Percentiles rank a stretch among this genome's conserved stretches.
Conservation (phyloP, 2,113 vertebrate species). For the Phylloscopus whistleri region DNA sequence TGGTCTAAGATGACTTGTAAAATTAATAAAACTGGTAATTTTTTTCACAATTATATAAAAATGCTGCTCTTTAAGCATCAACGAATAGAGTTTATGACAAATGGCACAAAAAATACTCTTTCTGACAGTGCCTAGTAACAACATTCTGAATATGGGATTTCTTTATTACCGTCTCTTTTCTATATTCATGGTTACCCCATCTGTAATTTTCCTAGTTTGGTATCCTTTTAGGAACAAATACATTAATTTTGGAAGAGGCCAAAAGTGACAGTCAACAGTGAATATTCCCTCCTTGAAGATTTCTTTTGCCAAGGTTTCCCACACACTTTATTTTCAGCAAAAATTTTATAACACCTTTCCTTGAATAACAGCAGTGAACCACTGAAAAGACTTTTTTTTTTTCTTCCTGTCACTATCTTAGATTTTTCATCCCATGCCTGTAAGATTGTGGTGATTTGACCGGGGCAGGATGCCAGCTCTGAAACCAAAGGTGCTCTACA, state of each 20-base stretch:
- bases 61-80: neutral
- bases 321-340: neutral
- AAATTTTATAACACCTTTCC: neutral
- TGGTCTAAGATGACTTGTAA: neutral
- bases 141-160: neutral
- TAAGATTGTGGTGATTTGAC: neutral
- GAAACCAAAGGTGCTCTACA: neutral
- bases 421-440: neutral
- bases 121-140: neutral
- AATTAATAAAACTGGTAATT: neutral
- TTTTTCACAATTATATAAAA: neutral
- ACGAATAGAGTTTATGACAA: neutral
- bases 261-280: neutral
- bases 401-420: neutral
- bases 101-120: neutral
- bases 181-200: neutral
- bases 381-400: neutral
- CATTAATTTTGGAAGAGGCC: neutral
- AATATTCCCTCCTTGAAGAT: neutral
- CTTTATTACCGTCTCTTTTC: neutral
- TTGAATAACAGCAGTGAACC: neutral
- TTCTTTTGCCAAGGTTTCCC: neutral
- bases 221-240: neutral
- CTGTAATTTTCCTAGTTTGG: neutral
- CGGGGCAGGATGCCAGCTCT: neutral